Evolutionary conservation across 2,797 vertebrate species (phyloP).

Genomic region (Diceros bicornis): DNA sequence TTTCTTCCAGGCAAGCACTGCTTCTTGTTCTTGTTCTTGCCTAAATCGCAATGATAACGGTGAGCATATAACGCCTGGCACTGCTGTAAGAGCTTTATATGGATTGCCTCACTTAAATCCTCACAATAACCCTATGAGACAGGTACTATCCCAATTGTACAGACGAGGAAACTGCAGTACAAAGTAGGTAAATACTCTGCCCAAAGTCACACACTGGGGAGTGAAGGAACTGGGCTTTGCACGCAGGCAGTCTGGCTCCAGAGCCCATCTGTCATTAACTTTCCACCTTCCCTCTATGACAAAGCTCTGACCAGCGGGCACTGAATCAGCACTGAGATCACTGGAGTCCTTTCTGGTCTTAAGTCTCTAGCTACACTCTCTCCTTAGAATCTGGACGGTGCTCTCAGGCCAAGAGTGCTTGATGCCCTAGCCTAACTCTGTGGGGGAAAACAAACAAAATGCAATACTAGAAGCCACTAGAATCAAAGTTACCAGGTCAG

Average conservation of each 20-base stretch:
- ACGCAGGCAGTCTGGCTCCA: neutral
- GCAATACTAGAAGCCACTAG: fast-evolving
- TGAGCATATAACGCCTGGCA: fast-evolving
- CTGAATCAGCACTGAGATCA: neutral
- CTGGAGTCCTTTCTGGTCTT: neutral
- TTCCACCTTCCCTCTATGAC: fast-evolving
- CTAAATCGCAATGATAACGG: neutral
- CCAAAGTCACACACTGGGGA: neutral
- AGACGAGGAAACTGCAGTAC: neutral
- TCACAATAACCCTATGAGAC: neutral
- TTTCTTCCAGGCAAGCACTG: neutral
- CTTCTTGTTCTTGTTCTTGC: neutral
- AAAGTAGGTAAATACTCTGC: neutral
- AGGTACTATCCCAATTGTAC: neutral
- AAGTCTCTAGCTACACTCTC: neutral
- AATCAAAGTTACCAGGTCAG: neutral
- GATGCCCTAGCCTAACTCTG: neutral
- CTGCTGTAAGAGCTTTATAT: fast-evolving
- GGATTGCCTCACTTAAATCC: neutral
- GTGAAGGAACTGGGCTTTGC: neutral
- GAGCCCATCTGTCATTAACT: too few species aligned
- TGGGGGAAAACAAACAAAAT: neutral
- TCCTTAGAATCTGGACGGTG: neutral
- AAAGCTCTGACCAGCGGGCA: neutral
- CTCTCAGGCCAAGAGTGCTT: neutral